phyloP scores from a whole-genome alignment of 2,113 vertebrate species.

The Ailuropoda melanoleuca region DNA sequence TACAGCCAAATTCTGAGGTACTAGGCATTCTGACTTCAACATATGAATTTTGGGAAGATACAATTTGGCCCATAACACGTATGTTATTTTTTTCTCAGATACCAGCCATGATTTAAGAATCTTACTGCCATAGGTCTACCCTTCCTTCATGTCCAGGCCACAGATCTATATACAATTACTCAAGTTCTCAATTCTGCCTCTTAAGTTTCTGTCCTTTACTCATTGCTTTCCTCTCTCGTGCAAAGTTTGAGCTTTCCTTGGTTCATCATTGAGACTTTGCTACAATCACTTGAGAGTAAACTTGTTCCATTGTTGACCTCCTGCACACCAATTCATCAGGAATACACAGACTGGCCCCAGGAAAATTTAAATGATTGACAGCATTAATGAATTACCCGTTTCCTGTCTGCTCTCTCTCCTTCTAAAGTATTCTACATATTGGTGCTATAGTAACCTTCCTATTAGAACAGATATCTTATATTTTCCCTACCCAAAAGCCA shows the following conservation, averaged over 20 bases:
- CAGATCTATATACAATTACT: neutral
- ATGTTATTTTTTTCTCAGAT: neutral
- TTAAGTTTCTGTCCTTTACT: neutral
- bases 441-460: neutral
- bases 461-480: neutral
- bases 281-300: neutral
- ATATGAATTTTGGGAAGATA: neutral
- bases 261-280: neutral
- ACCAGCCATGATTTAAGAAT: constrained; percentile 14
- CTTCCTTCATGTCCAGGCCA: neutral
- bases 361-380: neutral
- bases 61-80: neutral
- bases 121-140: neutral
- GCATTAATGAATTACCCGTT: neutral
- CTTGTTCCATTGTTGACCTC: neutral
- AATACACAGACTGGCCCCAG: neutral
- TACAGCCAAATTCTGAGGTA: neutral
- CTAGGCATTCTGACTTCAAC: neutral
- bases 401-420: neutral
- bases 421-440: neutral
- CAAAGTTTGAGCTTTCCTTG: neutral
- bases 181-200: neutral
- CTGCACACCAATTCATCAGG: neutral
- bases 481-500: neutral
- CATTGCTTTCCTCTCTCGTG: neutral